Evolutionary conservation across 2,888 invertebrate genomes (phyloP), one percentile per base, ranked within the genome.

Genomic region (Escarpia spicata): DNA sequence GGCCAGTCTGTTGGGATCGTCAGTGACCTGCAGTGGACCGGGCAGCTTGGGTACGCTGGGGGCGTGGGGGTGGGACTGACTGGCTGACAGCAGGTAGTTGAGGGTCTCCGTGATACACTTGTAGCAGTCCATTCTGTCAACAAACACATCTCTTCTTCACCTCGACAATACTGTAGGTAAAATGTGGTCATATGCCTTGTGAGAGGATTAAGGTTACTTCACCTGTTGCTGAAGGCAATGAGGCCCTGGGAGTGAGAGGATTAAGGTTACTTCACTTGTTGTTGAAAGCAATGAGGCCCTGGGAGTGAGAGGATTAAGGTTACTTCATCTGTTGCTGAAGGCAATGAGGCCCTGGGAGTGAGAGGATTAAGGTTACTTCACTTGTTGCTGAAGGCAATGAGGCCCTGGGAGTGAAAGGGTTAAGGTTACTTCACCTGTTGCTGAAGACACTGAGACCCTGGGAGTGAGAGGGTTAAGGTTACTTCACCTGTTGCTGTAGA

Each of bases 121-220:
- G 96, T 99, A 99, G 95, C 98, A 98, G 95, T 98, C 98, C 97
- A 98, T 97, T 95, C 99, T 98, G 95, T 52, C 1, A 92, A 37
- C 19, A 52, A 37, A 89, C 31, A 45, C 10, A 2, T 52, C 75
- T 75, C 75, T 6, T 75, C n/a, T 75, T 26, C 26, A 6, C 19
- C 75, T 19, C 3, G 2, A 1, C 44, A 91, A 37, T 90, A 10
- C 26, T 43, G n/a, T 43, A 45, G 2, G 37, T 26, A 43, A 52
- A 19, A 9, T 37, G 37, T 37, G 37, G 37, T 37, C 37, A 37
- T 37, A 37, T 0, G 37, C 37, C 37, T 37, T 37, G 37, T 37
- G 37, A 37, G 37, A 37, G 37, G 37, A 1, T 37, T 37, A 37
- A 37, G 37, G 37, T 37, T 37, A 37, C 37, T 37, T 37, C 37